Evolutionary conservation across 2,797 vertebrate species (phyloP), one percentile per base, ranked within the genome.

Genomic region (Myoxocephalus aenaeus): DNA sequence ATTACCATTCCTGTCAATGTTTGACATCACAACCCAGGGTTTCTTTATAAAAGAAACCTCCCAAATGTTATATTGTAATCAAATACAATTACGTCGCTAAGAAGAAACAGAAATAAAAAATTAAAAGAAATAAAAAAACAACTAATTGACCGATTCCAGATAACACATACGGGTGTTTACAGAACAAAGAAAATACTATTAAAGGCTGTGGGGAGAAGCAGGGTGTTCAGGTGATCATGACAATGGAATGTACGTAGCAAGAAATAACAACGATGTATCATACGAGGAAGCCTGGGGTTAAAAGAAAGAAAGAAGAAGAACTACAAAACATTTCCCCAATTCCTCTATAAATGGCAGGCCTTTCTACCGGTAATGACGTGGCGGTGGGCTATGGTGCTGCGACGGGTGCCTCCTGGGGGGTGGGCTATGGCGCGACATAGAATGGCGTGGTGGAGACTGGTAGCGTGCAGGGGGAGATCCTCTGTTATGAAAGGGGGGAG

Each of bases 401-500:
- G 91, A 58, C 9, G 92, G 88, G 57, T 90, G 90, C 81, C 95
- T 92, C 75, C 95, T 91, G 8, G 93, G 90, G 4, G 95, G 94
- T 5, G 95, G 95, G 70, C 95, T 95, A 89, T 95, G 93, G 25
- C 95, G 94, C 2, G 94, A 91, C 93, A 95, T 90, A 20, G 91
- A 92, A 86, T 96, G 96, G 69, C 95, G 96, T 71, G 96, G 96
- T 50, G 97, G 95, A 5, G 97, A 97, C 87, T 96, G 96, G 93
- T 97, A 98, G 77, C 97, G 97, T 0, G 90, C 85, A 6, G 95
- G 94, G 13, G 97, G 96, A 15, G 97, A 97, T 42, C 96, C 95
- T 91, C 97, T 94, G 93, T 95, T 96, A 91, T 96, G 95, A 92
- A 96, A 97, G 3, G 96, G 96, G 3, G 96, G 96, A 20, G 97